Evolutionary conservation across 2,113 vertebrate species (phyloP).

Genomic region (Apteryx owenii): DNA sequence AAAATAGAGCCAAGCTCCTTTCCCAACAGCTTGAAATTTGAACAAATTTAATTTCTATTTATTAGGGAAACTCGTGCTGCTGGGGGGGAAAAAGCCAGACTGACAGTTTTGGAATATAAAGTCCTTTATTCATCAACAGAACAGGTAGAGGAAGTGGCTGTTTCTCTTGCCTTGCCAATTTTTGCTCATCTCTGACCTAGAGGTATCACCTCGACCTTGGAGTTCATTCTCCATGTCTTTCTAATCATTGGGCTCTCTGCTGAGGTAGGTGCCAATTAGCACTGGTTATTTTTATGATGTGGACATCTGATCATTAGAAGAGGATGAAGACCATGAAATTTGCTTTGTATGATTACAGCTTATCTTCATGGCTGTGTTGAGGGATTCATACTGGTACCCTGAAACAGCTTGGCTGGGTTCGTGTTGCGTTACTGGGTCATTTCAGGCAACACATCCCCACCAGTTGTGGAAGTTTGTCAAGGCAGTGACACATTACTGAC

Average conservation of each 20-base stretch:
- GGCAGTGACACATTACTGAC: not conserved
- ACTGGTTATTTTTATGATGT: slow-evolving; percentile 39
- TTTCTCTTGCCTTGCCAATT: slow-evolving; percentile 48
- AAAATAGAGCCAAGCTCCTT: slow-evolving; percentile 64
- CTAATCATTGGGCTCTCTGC: slow-evolving; percentile 51
- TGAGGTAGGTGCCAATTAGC: slow-evolving; percentile 54
- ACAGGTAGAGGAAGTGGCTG: slow-evolving; percentile 20
- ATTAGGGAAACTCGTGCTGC: slow-evolving; percentile 58
- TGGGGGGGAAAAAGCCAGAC: not conserved
- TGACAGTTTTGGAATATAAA: slow-evolving; percentile 53
- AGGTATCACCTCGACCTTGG: slow-evolving; percentile 42
- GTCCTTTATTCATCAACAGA: slow-evolving; percentile 42
- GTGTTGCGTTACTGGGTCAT: not conserved
- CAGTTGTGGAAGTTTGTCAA: not conserved
- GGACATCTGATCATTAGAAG: slow-evolving; percentile 48
- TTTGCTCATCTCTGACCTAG: slow-evolving; percentile 41
- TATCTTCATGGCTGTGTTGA: not conserved
- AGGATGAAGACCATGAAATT: not conserved
- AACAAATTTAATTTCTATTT: slow-evolving; percentile 72
- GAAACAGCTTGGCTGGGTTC: not conserved
- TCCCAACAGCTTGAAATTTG: slow-evolving; percentile 58
- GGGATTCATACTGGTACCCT: not conserved
- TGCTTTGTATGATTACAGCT: not conserved
- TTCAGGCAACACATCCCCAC: not conserved
- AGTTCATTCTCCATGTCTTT: slow-evolving; percentile 51